Base-by-base conservation (phyloP, 1,140 invertebrate genomes). In the Drosophila littoralis region DNA sequence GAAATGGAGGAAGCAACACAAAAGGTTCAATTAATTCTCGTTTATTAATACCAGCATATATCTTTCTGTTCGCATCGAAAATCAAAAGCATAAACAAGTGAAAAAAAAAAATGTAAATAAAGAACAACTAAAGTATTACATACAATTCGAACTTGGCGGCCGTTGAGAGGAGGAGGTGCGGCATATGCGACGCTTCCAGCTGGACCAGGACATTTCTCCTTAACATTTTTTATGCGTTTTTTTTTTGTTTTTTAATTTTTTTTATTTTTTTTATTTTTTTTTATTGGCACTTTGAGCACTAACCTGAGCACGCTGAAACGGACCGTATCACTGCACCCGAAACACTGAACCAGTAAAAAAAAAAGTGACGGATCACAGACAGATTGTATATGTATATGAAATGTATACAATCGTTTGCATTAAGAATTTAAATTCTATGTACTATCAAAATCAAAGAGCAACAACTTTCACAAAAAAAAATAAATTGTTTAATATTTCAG, bases 91-190 rank as follows among this genome's bases (percentile, higher is more conserved):
- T n/a, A 28, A 42, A 42, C 15, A 13, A 28, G n/a, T 13, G 1
- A 10, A 17, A 36, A 52, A 13, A 35, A 1, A 17, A 0, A 38
- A 50, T n/a, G n/a, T n/a, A n/a, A n/a, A n/a, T n/a, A 1, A 12
- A 0, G 28, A 61, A 9, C 6, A 51, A 36, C 58, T 35, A 43
- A 43, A 32, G 22, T 22, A 28, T 59, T 67, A 59, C 51, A 57
- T 66, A 66, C 64, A 15, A 55, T 48, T 59, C 7, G 13, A 51
- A 67, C 17, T 54, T 32, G 10, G 22, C 22, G 12, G 12, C 12
- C 38, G n/a, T 42, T 42, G n/a, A 13, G n/a, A 42, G 40, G n/a
- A 17, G 51, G 13, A 28, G 33, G n/a, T 13, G 50, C 35, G 52
- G 9, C 5, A n/a, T 12, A 9, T 8, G 35, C 43, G 42, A 13